Evolutionary conservation across 2,113 vertebrate genomes (phyloP).

Genomic region (Brevimyrus niger): DNA sequence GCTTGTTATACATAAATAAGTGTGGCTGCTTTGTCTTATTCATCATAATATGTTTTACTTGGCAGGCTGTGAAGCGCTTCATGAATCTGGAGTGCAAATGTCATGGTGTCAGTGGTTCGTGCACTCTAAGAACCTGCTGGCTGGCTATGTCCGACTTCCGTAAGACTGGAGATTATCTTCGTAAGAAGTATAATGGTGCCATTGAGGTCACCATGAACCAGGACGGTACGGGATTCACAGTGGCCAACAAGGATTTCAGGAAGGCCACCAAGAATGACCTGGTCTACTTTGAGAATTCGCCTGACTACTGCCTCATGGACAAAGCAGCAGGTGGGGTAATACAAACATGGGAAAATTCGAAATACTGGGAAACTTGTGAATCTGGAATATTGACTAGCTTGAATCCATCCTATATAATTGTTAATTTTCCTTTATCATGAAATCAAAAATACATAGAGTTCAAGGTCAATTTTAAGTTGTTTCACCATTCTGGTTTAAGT

Average conservation of each 20-base stretch:
- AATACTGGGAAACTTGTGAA: background rate
- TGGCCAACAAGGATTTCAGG: conserved; percentile 89
- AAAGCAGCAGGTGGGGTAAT: conserved; percentile 85
- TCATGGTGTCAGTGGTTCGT: conserved; percentile 92
- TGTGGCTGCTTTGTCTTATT: background rate
- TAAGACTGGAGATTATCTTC: conserved; percentile 86
- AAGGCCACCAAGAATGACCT: conserved; percentile 91
- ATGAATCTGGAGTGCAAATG: conserved; percentile 97
- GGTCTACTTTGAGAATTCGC: conserved; percentile 97
- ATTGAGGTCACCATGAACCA: conserved; percentile 96
- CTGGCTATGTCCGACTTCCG: conserved; percentile 91
- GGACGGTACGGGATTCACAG: conserved; percentile 86
- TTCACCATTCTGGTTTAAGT: background rate
- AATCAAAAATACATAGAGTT: background rate
- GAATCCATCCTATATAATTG: background rate
- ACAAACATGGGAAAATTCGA: background rate
- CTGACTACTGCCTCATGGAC: conserved; percentile 93
- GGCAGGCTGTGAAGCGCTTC: conserved; percentile 89
- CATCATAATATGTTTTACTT: conserved; percentile 1
- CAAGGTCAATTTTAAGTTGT: background rate
- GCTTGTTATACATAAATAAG: background rate
- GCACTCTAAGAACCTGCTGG: conserved; percentile 94
- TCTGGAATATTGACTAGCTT: background rate
- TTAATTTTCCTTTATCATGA: background rate
- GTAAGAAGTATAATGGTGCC: conserved; percentile 89